These are phyloP conservation scores for Cyclophora albipunctata DNA, from an alignment of 2,888 invertebrate species.

Conservation along the genomic window DNA sequence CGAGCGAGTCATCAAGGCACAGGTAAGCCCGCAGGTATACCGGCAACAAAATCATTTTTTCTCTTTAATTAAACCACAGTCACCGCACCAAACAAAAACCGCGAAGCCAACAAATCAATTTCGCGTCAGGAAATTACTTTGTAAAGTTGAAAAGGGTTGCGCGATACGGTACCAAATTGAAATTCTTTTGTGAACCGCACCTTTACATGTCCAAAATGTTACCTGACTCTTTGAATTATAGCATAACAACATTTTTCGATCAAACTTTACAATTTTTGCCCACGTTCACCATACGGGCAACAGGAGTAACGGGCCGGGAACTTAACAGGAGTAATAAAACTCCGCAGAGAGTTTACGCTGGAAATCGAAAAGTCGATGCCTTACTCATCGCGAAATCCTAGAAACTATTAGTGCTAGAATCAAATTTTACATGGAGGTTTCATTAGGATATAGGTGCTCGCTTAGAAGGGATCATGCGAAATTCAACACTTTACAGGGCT, in stretches of 20 bases:
- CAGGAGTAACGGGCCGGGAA: not conserved
- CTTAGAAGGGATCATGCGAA: too few species aligned
- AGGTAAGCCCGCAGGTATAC: not conserved
- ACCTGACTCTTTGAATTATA: slow-evolving; percentile 56
- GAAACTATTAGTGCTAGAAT: too few species aligned
- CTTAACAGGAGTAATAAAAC: not conserved
- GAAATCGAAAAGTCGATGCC: too few species aligned
- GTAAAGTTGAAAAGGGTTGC: slow-evolving; percentile 66
- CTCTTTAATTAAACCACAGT: slow-evolving; percentile 59
- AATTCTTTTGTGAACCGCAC: slow-evolving; percentile 67
- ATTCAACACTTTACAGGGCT: too few species aligned
- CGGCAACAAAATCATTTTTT: slow-evolving; percentile 28
- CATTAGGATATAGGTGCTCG: too few species aligned
- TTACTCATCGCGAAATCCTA: too few species aligned
- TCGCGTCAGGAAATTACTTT: slow-evolving; percentile 70
- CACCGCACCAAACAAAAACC: slow-evolving; percentile 60
- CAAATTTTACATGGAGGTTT: too few species aligned
- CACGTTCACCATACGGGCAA: not conserved
- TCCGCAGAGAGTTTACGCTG: not conserved
- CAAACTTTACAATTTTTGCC: slow-evolving; percentile 37
- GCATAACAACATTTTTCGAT: slow-evolving; percentile 46
- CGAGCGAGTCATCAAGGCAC: too few species aligned
- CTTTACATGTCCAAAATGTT: slow-evolving; percentile 64
- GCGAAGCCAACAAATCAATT: slow-evolving; percentile 69
- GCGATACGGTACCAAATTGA: slow-evolving; percentile 69